A percentile compares a stretch with the other conserved stretches of the same genome.
phyloP scores from a whole-genome alignment of 2,797 vertebrate genomes.

The Scyliorhinus canicula region DNA sequence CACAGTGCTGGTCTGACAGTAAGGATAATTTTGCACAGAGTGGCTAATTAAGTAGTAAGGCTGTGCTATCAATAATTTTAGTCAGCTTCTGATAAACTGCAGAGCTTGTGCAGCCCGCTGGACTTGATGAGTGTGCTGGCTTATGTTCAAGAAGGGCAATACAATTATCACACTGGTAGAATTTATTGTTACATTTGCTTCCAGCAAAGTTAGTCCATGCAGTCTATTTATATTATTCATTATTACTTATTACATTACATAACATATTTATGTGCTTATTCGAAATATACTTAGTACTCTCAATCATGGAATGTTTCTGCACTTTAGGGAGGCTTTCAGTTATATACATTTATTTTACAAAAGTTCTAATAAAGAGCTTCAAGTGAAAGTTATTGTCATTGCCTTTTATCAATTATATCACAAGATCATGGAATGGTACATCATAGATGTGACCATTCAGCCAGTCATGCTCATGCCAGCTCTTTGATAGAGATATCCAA shows the following conservation, averaged over 20 bases:
- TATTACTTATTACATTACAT: conserved; percentile 1
- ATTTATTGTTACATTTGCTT: conserved; percentile 27
- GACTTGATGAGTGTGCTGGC: neutral
- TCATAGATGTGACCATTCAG: neutral
- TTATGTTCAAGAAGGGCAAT: neutral
- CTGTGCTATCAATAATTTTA: conserved; percentile 26
- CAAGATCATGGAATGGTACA: neutral
- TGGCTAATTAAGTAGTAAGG: conserved; percentile 21
- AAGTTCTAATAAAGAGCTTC: neutral
- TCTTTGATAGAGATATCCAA: neutral
- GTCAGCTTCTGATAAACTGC: neutral
- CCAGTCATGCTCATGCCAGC: neutral
- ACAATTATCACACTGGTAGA: neutral
- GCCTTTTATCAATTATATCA: neutral
- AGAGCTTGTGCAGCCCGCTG: neutral
- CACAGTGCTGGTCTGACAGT: neutral
- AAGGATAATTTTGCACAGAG: neutral
- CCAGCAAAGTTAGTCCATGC: neutral
- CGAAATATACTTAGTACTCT: neutral
- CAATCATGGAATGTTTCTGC: neutral
- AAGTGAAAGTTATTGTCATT: neutral
- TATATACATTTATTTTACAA: neutral
- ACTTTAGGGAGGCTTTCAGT: neutral
- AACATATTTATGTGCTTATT: neutral
- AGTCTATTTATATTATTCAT: conserved; percentile 23